Evolutionary conservation across 2,797 vertebrate genomes (phyloP).

Genomic region (Darevskia nairensis): DNA sequence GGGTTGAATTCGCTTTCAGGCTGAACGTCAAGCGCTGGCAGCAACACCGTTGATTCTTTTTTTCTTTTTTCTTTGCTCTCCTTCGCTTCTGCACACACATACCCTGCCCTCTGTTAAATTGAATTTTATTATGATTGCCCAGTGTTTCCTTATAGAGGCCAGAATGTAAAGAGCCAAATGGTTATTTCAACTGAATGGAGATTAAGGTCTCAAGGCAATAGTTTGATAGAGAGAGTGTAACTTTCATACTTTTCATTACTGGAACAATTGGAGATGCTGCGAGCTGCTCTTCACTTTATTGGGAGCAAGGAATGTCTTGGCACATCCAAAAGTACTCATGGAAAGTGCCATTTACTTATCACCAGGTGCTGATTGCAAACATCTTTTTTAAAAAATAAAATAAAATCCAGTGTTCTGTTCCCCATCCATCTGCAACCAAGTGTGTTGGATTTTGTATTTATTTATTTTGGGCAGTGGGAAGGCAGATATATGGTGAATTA

Average conservation of each 20-base stretch:
- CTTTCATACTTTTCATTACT: constrained; percentile 26
- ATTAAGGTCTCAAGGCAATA: constrained; percentile 5
- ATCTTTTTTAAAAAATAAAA: neutral
- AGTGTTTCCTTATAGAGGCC: constrained; percentile 23
- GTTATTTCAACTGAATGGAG: neutral
- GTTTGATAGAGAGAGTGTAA: constrained; percentile 19
- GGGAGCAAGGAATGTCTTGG: neutral
- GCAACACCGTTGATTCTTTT: neutral
- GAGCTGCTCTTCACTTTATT: neutral
- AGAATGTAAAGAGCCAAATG: constrained; percentile 23
- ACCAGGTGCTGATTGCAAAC: neutral
- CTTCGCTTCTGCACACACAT: neutral
- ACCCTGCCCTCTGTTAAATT: neutral
- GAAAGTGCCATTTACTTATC: neutral
- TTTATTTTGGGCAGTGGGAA: neutral
- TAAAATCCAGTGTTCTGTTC: neutral
- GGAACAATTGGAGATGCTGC: neutral
- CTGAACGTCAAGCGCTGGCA: constrained; percentile 3
- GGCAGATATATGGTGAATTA: neutral
- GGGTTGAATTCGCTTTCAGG: neutral
- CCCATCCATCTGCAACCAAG: neutral
- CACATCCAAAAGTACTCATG: neutral
- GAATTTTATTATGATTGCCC: constrained; percentile 23
- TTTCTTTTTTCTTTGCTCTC: neutral
- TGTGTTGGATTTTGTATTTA: neutral